Evolutionary conservation across 2,113 vertebrate genomes (phyloP).

Genomic region (Tiliqua scincoides): DNA sequence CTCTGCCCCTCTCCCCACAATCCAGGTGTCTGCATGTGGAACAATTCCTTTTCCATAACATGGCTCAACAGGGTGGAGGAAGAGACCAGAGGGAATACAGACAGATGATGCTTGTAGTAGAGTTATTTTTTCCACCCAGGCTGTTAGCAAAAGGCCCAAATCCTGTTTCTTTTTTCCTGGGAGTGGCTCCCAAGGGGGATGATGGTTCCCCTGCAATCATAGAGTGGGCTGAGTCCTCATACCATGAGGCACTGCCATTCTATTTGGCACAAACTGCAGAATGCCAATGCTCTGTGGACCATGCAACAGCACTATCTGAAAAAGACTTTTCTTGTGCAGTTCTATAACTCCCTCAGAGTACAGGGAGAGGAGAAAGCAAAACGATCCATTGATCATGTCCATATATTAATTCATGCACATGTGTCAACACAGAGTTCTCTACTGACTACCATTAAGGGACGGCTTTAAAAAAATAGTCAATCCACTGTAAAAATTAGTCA

Average conservation of each 20-base stretch:
- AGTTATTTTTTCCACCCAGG: not conserved
- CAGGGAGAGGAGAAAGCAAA: not conserved
- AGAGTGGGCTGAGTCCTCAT: not conserved
- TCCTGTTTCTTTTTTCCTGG: not conserved
- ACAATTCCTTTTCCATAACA: not conserved
- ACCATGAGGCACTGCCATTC: not conserved
- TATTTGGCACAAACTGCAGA: not conserved
- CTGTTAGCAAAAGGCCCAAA: not conserved
- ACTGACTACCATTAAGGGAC: not conserved
- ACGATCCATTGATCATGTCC: not conserved
- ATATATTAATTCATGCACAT: not conserved
- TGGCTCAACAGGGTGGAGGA: constrained; percentile 29
- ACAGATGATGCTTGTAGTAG: constrained; percentile 17
- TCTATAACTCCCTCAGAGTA: no score
- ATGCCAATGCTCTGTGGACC: not conserved
- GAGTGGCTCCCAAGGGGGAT: not conserved
- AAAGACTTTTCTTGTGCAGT: not conserved
- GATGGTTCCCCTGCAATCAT: not conserved
- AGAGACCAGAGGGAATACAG: constrained; percentile 38
- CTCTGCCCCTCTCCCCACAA: no score
- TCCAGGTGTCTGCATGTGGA: not conserved
- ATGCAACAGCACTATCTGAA: not conserved
- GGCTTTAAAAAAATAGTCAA: not conserved
- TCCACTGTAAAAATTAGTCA: not conserved
- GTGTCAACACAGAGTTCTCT: not conserved